Percentiles rank a stretch among this genome's conserved stretches.
phyloP scores from a whole-genome alignment of 2,113 vertebrate species.

The Neogale vison region DNA sequence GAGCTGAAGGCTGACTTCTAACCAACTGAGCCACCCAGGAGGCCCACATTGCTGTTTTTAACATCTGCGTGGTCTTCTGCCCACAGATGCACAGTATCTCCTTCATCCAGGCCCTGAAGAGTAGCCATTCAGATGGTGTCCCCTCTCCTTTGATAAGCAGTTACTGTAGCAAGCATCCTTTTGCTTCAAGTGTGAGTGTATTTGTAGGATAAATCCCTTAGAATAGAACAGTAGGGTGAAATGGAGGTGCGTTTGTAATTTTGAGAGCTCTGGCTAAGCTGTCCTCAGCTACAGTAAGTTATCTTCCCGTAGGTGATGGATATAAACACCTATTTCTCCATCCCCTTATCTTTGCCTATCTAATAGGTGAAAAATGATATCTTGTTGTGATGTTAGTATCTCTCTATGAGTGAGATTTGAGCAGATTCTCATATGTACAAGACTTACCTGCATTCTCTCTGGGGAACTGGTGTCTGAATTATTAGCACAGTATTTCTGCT shows the following conservation, averaged over 20 bases:
- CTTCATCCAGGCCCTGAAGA: background rate
- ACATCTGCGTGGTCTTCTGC: background rate
- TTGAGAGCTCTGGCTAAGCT: background rate
- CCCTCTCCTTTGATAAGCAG: background rate
- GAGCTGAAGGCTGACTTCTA: background rate
- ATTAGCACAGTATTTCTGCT: background rate
- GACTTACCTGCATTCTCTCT: background rate
- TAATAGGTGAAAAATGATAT: background rate
- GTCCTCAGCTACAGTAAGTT: no score
- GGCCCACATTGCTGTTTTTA: background rate
- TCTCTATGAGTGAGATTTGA: background rate
- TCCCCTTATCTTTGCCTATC: background rate
- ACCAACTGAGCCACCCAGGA: background rate
- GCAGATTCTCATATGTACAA: background rate
- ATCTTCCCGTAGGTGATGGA: background rate
- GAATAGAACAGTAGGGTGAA: background rate
- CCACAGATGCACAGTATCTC: no score
- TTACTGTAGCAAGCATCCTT: background rate
- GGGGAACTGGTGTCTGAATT: background rate
- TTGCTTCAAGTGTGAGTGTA: background rate
- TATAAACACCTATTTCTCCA: background rate
- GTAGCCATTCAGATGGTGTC: background rate
- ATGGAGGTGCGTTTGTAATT: background rate
- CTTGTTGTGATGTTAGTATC: background rate
- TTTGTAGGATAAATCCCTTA: background rate